Evolutionary conservation across 2,797 vertebrate species (phyloP).

Genomic region (Poeciliopsis paucimaculata): DNA sequence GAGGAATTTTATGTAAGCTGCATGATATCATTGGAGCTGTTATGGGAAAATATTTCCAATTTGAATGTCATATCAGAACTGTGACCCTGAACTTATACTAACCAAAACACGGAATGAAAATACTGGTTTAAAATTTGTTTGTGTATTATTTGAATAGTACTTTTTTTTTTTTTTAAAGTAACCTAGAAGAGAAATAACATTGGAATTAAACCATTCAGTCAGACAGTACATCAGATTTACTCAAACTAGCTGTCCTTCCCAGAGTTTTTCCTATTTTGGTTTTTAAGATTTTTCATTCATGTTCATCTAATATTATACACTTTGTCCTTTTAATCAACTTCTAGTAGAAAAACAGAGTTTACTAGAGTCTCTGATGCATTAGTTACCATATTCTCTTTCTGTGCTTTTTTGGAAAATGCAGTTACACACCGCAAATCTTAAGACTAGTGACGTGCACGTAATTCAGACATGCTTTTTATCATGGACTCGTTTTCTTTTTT

Average conservation of each 20-base stretch:
- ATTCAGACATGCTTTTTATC: not conserved
- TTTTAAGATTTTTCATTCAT: not conserved
- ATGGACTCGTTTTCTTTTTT: not conserved
- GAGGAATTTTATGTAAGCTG: not conserved
- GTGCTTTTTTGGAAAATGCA: not conserved
- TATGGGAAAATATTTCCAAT: not conserved
- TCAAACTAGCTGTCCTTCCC: not conserved
- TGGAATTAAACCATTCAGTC: not conserved
- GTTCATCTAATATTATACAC: not conserved
- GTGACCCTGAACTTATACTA: not conserved
- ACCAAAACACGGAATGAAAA: not conserved
- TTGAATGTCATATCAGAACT: slow-evolving; percentile 2
- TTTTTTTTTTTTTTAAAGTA: not conserved
- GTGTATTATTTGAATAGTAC: not conserved
- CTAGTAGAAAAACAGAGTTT: not conserved
- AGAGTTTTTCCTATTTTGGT: not conserved
- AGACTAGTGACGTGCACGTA: not conserved
- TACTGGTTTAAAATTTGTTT: not conserved
- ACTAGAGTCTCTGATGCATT: not conserved
- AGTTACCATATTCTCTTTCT: not conserved
- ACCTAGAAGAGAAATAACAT: not conserved
- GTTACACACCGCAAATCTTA: not conserved
- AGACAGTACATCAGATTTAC: not conserved
- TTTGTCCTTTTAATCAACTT: not conserved
- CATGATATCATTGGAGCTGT: not conserved